Evolutionary conservation across 1,140 invertebrate species (phyloP).

Genomic region (Drosophila kepulauana): DNA sequence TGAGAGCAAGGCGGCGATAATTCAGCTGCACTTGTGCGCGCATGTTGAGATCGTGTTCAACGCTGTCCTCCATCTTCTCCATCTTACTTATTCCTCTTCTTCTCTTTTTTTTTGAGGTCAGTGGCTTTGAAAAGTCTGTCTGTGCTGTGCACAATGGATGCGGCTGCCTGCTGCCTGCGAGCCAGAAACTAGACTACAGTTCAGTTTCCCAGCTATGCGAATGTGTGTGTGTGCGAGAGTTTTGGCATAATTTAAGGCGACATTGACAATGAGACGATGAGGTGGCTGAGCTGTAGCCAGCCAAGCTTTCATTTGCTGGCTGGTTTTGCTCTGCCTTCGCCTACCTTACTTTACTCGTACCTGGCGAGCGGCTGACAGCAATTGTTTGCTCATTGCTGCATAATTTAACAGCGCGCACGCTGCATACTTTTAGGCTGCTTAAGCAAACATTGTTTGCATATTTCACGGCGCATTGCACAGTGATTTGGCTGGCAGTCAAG

Average conservation of each 20-base stretch:
- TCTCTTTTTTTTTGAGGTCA: slow-evolving; percentile 66
- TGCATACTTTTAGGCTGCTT: slow-evolving; percentile 71
- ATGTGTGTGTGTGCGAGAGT: slow-evolving; percentile 14
- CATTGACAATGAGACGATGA: slow-evolving; percentile 74
- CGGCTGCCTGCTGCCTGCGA: slow-evolving; percentile 45
- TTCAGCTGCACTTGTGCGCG: slow-evolving; percentile 78
- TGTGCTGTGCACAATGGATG: slow-evolving; percentile 50
- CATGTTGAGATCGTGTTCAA: slow-evolving; percentile 72
- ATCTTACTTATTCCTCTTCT: neutral
- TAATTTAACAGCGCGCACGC: slow-evolving; percentile 61
- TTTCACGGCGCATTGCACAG: slow-evolving; percentile 78
- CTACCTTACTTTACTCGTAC: slow-evolving; percentile 12
- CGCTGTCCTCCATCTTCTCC: neutral
- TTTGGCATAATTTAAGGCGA: slow-evolving; percentile 79
- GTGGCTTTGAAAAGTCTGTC: slow-evolving; percentile 75
- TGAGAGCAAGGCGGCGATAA: slow-evolving; percentile 64
- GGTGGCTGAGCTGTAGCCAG: neutral
- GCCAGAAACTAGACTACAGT: slow-evolving; percentile 68
- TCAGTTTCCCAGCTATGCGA: slow-evolving; percentile 17
- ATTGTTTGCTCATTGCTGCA: slow-evolving; percentile 80
- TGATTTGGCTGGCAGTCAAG: slow-evolving; percentile 54
- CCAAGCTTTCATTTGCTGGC: slow-evolving; percentile 27
- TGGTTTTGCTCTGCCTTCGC: no score
- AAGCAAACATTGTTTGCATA: slow-evolving; percentile 78
- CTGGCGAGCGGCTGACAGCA: slow-evolving; percentile 65